Conservation (phyloP, 2,113 vertebrate species). For the Phylloscopus trochiloides region DNA sequence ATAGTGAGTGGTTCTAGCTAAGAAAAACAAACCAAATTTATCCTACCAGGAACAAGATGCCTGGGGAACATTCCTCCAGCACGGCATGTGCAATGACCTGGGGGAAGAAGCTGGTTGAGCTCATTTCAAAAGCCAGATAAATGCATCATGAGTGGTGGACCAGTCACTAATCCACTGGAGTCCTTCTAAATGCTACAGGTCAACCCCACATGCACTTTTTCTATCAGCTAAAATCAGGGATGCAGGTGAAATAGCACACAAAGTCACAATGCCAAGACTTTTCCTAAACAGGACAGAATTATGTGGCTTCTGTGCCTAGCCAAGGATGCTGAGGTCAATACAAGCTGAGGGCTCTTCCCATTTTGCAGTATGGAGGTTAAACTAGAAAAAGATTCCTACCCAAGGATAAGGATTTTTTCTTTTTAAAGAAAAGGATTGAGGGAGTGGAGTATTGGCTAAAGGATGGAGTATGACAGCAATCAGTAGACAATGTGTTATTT, state of each 20-base stretch:
- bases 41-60: neutral
- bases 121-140: neutral
- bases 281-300: neutral
- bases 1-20: neutral
- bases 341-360: neutral
- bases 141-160: rapidly evolving
- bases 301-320: neutral
- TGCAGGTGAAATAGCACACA: neutral
- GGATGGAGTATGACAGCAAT: neutral
- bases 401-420: neutral
- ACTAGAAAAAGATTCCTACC: neutral
- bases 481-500: neutral
- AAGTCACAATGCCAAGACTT: neutral
- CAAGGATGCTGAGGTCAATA: neutral
- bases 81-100: neutral
- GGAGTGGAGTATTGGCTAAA: neutral
- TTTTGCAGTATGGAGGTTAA: neutral
- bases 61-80: neutral
- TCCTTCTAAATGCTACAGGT: neutral
- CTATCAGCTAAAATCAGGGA: neutral
- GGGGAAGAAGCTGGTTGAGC: neutral
- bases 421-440: neutral
- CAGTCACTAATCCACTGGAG: neutral
- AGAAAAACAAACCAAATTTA: neutral
- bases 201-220: neutral